Percentiles rank a stretch among this genome's conserved stretches.
Evolutionary conservation across 2,113 vertebrate species (phyloP).

Genomic region (Bubo bubo): DNA sequence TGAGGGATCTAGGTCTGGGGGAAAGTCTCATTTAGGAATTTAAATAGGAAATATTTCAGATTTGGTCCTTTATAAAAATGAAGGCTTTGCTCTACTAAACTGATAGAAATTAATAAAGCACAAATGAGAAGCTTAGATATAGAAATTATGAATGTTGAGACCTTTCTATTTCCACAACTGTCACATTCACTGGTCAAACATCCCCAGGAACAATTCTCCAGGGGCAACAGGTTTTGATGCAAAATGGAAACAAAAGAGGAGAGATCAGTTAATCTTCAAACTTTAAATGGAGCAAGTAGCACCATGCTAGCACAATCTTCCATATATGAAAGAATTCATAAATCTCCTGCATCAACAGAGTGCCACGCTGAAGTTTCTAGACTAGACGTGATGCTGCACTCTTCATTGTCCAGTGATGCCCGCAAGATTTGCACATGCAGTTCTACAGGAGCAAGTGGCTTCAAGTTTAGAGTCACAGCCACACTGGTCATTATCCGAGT

Average conservation of each 20-base stretch:
- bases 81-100: neutral
- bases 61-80: neutral
- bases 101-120: neutral
- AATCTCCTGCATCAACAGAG: neutral
- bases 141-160: neutral
- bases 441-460: neutral
- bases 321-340: neutral
- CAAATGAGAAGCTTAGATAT: neutral
- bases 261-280: neutral
- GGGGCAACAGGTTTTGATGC: neutral
- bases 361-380: neutral
- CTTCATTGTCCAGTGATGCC: neutral
- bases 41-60: neutral
- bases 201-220: neutral
- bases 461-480: neutral
- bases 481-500: accelerated
- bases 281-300: neutral
- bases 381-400: neutral
- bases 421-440: neutral
- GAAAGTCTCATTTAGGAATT: neutral
- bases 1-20: neutral
- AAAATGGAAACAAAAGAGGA: neutral
- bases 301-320: neutral
- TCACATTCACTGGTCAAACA: neutral
- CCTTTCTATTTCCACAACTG: neutral